Evolutionary conservation across 2,888 invertebrate species (phyloP).

Genomic region (Eudemis profundana): DNA sequence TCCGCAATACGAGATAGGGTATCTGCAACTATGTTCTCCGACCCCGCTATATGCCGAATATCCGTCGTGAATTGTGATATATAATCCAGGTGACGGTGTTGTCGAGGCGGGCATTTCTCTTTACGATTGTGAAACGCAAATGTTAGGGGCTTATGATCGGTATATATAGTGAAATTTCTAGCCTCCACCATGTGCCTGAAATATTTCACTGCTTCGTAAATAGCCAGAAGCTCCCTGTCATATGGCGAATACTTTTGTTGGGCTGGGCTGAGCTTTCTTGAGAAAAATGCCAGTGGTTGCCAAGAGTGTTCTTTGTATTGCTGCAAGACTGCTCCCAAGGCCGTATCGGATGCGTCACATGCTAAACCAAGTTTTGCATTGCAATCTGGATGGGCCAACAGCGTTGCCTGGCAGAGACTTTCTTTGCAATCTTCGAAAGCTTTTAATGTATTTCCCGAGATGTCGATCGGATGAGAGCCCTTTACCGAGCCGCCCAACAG

Average conservation of each 20-base stretch:
- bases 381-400: conserved; percentile 52
- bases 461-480: conserved; percentile 47
- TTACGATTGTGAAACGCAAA: conserved; percentile 55
- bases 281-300: conserved; percentile 63
- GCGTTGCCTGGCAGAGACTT: conserved; percentile 47
- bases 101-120: conserved; percentile 43
- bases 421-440: conserved; percentile 48
- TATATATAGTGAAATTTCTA: no score
- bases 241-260: conserved; percentile 61
- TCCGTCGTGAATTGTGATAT: conserved; percentile 45
- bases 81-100: conserved; percentile 46
- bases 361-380: conserved; percentile 50
- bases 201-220: conserved; percentile 55
- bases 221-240: no score
- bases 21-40: conserved; percentile 42
- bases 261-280: conserved; percentile 53
- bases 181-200: conserved; percentile 59
- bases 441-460: conserved; percentile 39
- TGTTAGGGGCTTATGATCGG: conserved; percentile 48
- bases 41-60: conserved; percentile 30
- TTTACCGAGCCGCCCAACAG: conserved; percentile 46
- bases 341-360: conserved; percentile 59
- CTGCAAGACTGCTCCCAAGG: conserved; percentile 60
- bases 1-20: conserved; percentile 53
- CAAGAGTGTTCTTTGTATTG: conserved; percentile 51